phyloP scores from a whole-genome alignment of 2,888 invertebrate genomes.

The Pyrocoelia pectoralis region DNA sequence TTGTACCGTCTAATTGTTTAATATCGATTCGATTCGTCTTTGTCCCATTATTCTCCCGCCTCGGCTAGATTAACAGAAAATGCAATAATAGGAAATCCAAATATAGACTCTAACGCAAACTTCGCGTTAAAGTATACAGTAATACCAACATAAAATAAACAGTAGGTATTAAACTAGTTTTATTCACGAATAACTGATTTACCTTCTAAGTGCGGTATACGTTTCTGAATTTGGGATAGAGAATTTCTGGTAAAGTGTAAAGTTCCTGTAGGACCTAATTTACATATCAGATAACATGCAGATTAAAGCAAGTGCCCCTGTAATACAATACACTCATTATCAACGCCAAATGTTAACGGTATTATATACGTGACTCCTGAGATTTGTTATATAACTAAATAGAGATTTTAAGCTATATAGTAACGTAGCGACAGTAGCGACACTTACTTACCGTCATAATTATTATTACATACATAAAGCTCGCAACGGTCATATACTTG shows the following conservation, averaged over 20 bases:
- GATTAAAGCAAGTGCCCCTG: conserved; percentile 37
- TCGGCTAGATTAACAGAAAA: conserved; percentile 20
- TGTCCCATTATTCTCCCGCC: conserved; percentile 31
- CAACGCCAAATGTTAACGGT: conserved; percentile 33
- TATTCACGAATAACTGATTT: background rate
- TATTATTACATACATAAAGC: background rate
- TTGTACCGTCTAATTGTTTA: conserved; percentile 41
- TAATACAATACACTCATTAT: conserved; percentile 36
- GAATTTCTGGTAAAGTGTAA: conserved; percentile 25
- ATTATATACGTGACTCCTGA: conserved; percentile 23
- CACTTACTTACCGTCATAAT: background rate
- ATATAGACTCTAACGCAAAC: background rate
- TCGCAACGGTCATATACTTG: too few species aligned
- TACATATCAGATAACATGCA: conserved; percentile 39
- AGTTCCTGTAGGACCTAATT: conserved; percentile 33
- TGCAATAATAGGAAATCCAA: conserved; percentile 14
- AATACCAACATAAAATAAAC: background rate
- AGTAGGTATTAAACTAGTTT: background rate
- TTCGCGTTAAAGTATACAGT: background rate
- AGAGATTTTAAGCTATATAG: background rate
- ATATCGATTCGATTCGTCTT: conserved; percentile 36
- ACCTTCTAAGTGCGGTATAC: conserved; percentile 18
- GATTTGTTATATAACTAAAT: conserved; percentile 13
- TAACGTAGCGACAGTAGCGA: background rate
- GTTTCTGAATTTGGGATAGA: conserved; percentile 31